A percentile compares a stretch with the other conserved stretches of the same genome.
Conservation (phyloP, 2,797 vertebrate genomes). For the Schizopygopsis pylzovi region DNA sequence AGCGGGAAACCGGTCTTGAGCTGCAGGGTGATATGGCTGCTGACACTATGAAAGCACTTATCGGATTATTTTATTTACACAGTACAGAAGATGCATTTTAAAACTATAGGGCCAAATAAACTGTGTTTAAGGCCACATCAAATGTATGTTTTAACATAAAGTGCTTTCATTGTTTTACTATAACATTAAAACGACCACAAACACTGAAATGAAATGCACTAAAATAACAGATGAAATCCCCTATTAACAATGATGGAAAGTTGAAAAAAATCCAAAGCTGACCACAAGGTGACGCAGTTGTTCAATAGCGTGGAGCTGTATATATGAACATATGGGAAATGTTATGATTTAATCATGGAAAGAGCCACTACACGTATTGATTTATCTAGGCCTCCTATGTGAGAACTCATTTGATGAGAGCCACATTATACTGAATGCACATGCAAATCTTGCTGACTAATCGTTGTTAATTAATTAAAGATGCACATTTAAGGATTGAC, state of each 20-base stretch:
- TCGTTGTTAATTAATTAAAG: neutral
- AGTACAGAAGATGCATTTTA: neutral
- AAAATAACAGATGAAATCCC: neutral
- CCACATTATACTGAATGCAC: neutral
- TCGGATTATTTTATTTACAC: neutral
- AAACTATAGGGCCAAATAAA: neutral
- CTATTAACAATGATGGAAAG: neutral
- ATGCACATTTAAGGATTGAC: neutral
- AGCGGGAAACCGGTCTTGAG: too few relatives aligned
- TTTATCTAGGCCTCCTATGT: slow-evolving; percentile 5
- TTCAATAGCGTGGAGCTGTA: slow-evolving; percentile 4
- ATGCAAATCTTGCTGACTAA: neutral
- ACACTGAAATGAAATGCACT: neutral
- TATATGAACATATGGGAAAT: slow-evolving; percentile 27
- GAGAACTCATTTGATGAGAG: neutral
- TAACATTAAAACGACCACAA: neutral
- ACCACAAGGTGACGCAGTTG: slow-evolving; percentile 50
- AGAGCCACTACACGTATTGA: slow-evolving; percentile 9
- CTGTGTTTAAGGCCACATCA: neutral
- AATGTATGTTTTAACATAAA: neutral
- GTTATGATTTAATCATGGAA: slow-evolving; percentile 27
- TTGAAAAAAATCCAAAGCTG: slow-evolving; percentile 12
- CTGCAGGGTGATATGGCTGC: too few relatives aligned
- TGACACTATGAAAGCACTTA: too few relatives aligned
- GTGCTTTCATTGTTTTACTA: neutral